Evolutionary conservation across 2,888 invertebrate genomes (phyloP).

Genomic region (Coelogynopora nodosa): DNA sequence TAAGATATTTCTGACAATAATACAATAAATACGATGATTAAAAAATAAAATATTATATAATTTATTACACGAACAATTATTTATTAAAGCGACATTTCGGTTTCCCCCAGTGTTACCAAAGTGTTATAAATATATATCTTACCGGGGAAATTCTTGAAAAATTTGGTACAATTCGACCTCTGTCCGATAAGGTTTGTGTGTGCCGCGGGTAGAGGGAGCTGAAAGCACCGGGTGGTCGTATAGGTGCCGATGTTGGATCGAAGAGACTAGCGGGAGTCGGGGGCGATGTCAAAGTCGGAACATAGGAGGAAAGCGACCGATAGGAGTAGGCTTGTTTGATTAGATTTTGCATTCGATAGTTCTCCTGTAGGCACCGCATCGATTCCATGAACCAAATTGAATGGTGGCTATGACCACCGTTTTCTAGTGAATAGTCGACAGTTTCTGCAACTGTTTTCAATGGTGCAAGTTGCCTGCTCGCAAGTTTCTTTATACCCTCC

Average conservation of each 20-base stretch:
- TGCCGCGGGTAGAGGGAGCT: background rate
- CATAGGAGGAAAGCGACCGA: background rate
- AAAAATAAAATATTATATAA: too few relatives aligned
- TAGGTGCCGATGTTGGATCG: background rate
- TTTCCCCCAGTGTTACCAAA: too few relatives aligned
- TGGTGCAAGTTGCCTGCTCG: background rate
- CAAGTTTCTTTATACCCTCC: background rate
- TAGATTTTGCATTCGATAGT: slow-evolving; percentile 4
- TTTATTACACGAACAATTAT: too few relatives aligned
- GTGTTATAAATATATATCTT: too few relatives aligned
- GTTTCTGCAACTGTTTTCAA: background rate
- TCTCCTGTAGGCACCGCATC: slow-evolving; percentile 3
- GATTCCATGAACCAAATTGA: background rate
- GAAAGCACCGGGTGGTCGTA: background rate
- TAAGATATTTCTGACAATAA: too few relatives aligned
- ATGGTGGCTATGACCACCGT: background rate
- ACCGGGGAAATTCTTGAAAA: slow-evolving; percentile 10
- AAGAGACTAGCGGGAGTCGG: background rate
- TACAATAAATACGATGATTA: too few relatives aligned
- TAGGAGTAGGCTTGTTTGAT: background rate
- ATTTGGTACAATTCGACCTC: background rate
- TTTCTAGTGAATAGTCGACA: background rate
- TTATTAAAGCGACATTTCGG: too few relatives aligned
- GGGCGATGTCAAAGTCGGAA: background rate
- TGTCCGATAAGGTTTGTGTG: background rate